Percentiles rank a stretch among this genome's conserved stretches.
phyloP scores from a whole-genome alignment of 2,797 vertebrate genomes.

The Oceanodroma leucorhoa region DNA sequence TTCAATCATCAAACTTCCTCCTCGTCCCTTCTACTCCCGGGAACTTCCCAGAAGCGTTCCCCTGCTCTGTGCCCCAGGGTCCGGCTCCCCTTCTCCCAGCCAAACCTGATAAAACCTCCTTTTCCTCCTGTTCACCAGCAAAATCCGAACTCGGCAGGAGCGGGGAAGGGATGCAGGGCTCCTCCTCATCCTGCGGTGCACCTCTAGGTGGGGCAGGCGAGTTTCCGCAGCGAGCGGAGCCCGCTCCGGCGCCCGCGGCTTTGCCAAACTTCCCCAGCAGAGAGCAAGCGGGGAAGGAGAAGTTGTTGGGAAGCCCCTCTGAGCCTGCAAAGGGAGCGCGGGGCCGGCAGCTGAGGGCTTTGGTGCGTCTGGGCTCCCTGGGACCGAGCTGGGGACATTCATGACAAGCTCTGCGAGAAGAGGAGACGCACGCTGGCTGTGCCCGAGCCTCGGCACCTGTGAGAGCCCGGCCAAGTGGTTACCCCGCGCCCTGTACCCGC shows the following conservation, averaged over 20 bases:
- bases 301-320: constrained; percentile 25
- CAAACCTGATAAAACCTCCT: not conserved
- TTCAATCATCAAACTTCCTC: not conserved
- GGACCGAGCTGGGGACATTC: not conserved
- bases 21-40: not conserved
- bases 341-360: not conserved
- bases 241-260: not conserved
- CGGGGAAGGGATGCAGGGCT: not conserved
- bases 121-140: not conserved
- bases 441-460: not conserved
- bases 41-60: not conserved
- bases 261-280: not conserved
- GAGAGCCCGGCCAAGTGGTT: not conserved
- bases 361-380: not conserved
- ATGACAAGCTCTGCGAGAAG: not conserved
- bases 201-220: constrained; percentile 77
- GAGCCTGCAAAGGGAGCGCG: not conserved
- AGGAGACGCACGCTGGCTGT: not conserved
- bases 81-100: not conserved
- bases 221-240: constrained; percentile 31
- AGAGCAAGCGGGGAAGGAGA: not conserved
- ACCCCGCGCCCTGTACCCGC: not conserved
- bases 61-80: not conserved
- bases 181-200: constrained; percentile 3
- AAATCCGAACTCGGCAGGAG: not conserved